These are phyloP conservation scores for Agapornis roseicollis DNA, from an alignment of 2,113 vertebrate genomes.

Conservation along the genomic window DNA sequence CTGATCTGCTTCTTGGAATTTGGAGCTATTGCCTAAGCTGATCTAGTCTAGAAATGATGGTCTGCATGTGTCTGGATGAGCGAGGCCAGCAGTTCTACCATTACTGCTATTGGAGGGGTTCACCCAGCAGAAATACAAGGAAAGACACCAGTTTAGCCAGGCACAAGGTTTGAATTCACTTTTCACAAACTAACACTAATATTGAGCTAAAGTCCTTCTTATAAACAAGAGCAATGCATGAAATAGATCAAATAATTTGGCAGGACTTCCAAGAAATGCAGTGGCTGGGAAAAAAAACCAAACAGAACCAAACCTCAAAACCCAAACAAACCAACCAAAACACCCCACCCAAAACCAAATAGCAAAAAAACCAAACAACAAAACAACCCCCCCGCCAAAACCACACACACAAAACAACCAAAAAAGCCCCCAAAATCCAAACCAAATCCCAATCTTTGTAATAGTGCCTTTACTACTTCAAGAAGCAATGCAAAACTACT, in stretches of 20 bases:
- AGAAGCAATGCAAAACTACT: background rate
- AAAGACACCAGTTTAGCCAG: background rate
- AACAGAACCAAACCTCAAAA: background rate
- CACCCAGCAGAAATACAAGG: background rate
- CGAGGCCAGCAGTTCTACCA: background rate
- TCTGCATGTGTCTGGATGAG: background rate
- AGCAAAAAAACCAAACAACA: too few relatives aligned
- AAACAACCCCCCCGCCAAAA: too few relatives aligned
- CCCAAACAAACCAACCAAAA: background rate
- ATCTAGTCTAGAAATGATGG: background rate
- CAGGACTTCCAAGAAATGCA: background rate
- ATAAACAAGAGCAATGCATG: background rate
- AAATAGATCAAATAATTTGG: background rate
- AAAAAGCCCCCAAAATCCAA: background rate
- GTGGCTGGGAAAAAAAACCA: fast-evolving
- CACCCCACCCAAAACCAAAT: background rate
- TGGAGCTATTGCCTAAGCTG: background rate
- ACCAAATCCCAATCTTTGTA: background rate
- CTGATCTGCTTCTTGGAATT: background rate
- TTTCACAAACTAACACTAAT: background rate
- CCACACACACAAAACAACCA: background rate
- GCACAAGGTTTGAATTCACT: background rate
- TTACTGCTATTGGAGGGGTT: background rate
- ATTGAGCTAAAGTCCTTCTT: background rate
- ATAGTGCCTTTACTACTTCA: background rate